phyloP scores from a whole-genome alignment of 1,140 invertebrate species.

The Achatina immaculata region DNA sequence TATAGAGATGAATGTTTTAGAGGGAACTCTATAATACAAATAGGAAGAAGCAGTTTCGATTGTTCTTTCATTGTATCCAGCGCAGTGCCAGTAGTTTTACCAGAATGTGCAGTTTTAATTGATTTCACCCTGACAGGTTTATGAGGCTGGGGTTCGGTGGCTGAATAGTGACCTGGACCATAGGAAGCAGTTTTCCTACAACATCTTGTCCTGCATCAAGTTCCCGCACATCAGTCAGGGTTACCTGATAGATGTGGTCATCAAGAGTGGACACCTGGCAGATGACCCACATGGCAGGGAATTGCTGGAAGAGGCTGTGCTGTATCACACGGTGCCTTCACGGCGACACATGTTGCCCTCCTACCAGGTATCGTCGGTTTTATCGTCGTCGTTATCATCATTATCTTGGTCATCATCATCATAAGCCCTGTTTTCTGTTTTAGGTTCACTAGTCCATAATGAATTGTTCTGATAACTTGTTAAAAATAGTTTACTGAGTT shows the following conservation, averaged over 20 bases:
- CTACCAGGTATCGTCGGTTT: constrained; percentile 54
- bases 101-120: too few relatives aligned
- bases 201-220: constrained; percentile 62
- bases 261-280: constrained; percentile 51
- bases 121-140: too few relatives aligned
- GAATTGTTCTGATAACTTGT: too few relatives aligned
- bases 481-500: too few relatives aligned
- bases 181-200: constrained; percentile 47
- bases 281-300: constrained; percentile 59
- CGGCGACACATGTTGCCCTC: constrained; percentile 58
- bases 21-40: too few relatives aligned
- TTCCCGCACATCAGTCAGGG: constrained; percentile 61
- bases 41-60: too few relatives aligned
- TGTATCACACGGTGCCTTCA: constrained; percentile 63
- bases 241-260: constrained; percentile 60
- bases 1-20: too few relatives aligned
- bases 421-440: too few relatives aligned
- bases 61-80: too few relatives aligned
- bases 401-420: not conserved
- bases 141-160: constrained; percentile 60
- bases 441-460: too few relatives aligned
- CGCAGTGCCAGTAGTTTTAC: too few relatives aligned
- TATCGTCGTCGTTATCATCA: not conserved
- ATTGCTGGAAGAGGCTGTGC: constrained; percentile 58
- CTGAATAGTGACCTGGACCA: constrained; percentile 54